A percentile compares a stretch with the other conserved stretches of the same genome.
These are phyloP conservation scores for Encarsia formosa DNA, from an alignment of 2,888 invertebrate species.

Conservation along the genomic window DNA sequence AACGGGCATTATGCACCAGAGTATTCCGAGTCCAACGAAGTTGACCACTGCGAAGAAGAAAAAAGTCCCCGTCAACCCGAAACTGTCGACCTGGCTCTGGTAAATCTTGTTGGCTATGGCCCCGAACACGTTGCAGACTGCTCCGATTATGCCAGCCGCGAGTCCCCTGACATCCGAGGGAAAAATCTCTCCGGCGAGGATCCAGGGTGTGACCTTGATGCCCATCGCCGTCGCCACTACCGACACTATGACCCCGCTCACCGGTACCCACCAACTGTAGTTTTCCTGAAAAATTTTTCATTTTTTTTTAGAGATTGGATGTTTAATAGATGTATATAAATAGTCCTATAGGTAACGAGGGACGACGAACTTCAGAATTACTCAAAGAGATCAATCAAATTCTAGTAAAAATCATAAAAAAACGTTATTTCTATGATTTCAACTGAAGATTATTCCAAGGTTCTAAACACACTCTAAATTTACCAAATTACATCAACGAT, in stretches of 20 bases:
- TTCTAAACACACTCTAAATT: too few relatives aligned
- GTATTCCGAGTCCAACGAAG: constrained; percentile 58
- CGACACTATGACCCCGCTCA: not conserved
- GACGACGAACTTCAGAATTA: not conserved
- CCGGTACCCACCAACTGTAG: constrained; percentile 3
- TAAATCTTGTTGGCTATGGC: constrained; percentile 3
- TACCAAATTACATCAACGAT: too few relatives aligned
- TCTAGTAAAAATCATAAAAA: not conserved
- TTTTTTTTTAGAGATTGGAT: not conserved
- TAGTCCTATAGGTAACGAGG: not conserved
- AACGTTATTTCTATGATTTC: too few relatives aligned
- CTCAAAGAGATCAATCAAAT: not conserved
- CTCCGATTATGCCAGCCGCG: constrained; percentile 1
- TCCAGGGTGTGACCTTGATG: constrained; percentile 11
- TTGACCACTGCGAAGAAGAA: constrained; percentile 65
- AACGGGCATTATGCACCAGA: constrained; percentile 72
- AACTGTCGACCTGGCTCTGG: not conserved
- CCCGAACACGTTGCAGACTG: not conserved
- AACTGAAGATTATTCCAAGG: not conserved
- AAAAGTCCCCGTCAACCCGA: constrained; percentile 63
- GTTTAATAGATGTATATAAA: not conserved
- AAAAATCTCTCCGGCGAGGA: constrained; percentile 9
- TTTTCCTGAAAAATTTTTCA: not conserved
- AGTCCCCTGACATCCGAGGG: constrained; percentile 5
- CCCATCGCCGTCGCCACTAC: constrained; percentile 1